Conservation (phyloP, 2,797 vertebrate genomes). For the Iguana delicatissima region DNA sequence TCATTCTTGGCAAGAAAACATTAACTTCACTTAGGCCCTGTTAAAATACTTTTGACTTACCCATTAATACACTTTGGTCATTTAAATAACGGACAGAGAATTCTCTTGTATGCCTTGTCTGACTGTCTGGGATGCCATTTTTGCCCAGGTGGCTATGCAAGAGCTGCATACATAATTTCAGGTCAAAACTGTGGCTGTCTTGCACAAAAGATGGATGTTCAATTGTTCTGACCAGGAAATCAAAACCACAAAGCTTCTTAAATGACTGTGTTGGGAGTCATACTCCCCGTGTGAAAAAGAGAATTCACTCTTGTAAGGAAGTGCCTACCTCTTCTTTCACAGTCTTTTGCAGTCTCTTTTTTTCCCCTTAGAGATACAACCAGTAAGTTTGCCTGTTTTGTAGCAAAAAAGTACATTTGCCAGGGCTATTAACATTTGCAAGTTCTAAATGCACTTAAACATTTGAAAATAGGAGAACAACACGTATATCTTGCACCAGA, state of each 20-base stretch:
- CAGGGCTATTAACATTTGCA: background rate
- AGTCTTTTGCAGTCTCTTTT: background rate
- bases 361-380: background rate
- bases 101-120: background rate
- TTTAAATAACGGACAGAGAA: background rate
- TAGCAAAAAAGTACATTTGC: background rate
- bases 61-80: background rate
- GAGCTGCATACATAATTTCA: background rate
- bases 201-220: constrained; percentile 23
- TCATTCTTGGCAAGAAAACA: background rate
- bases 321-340: background rate
- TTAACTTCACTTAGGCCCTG: background rate
- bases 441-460: background rate
- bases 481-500: no score
- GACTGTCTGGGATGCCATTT: background rate
- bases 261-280: background rate
- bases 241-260: constrained; percentile 27
- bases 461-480: no score
- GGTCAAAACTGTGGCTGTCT: background rate
- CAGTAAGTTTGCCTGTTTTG: background rate
- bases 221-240: constrained; percentile 42
- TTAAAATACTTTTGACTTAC: background rate
- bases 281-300: constrained; percentile 1
- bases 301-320: background rate
- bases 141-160: background rate